These are phyloP conservation scores for Tuta absoluta DNA, from an alignment of 2,888 invertebrate genomes.

Conservation along the genomic window DNA sequence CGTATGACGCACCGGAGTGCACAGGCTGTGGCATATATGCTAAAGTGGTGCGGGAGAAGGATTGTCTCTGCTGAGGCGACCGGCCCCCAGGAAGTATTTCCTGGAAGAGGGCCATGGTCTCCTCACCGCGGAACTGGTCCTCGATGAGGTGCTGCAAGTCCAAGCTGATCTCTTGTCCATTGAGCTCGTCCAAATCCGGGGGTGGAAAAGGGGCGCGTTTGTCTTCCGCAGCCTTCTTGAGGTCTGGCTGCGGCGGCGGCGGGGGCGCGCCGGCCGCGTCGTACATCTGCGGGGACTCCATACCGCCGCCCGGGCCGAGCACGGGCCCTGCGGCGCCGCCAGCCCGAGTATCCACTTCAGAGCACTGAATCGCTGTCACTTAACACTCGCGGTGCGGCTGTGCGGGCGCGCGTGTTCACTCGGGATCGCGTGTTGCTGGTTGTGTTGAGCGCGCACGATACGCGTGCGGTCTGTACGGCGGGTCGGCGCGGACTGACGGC, in stretches of 20 bases:
- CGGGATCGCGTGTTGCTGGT: constrained; percentile 38
- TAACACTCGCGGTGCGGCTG: constrained; percentile 66
- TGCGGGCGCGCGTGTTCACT: constrained; percentile 41
- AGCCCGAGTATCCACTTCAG: constrained; percentile 77
- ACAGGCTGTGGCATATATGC: constrained; percentile 97
- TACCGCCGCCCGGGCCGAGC: constrained; percentile 78
- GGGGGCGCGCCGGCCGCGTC: constrained; percentile 85
- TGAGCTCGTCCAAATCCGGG: constrained; percentile 92
- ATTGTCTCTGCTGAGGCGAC: constrained; percentile 66
- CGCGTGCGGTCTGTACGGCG: constrained; percentile 65
- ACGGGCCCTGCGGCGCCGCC: constrained; percentile 73
- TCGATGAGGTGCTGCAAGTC: constrained; percentile 96
- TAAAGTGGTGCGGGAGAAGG: constrained; percentile 86
- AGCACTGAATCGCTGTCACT: constrained; percentile 74
- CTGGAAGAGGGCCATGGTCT: constrained; percentile 87
- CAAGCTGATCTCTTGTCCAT: constrained; percentile 95
- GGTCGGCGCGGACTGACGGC: constrained; percentile 65
- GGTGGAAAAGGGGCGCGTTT: constrained; percentile 88
- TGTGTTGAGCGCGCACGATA: constrained; percentile 43
- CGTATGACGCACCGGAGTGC: constrained; percentile 87
- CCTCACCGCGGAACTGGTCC: constrained; percentile 93
- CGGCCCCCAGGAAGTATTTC: constrained; percentile 87
- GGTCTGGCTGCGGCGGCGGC: constrained; percentile 83
- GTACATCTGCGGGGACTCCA: constrained; percentile 95
- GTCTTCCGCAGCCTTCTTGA: constrained; percentile 82